Conservation (phyloP, 2,113 vertebrate genomes). For the Ramphastos sulfuratus region DNA sequence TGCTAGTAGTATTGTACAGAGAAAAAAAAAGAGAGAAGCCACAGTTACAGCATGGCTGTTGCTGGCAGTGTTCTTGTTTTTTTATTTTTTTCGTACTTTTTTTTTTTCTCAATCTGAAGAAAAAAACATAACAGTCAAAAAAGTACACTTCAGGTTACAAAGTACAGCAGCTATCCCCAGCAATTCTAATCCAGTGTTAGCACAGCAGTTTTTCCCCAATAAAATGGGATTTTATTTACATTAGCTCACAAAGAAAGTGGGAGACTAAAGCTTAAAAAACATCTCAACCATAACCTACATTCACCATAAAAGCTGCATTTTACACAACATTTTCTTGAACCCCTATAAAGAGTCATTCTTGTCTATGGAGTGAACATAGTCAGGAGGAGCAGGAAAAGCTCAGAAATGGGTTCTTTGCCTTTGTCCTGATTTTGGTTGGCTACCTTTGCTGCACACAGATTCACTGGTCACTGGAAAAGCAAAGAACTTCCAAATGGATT, state of each 20-base stretch:
- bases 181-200: slow-evolving; percentile 81
- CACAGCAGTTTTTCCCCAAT: slow-evolving; percentile 74
- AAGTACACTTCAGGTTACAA: slow-evolving; percentile 88
- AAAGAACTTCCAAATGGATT: neutral
- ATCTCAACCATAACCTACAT: slow-evolving; percentile 74
- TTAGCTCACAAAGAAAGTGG: slow-evolving; percentile 73
- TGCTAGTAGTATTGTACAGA: slow-evolving; percentile 88
- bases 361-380: neutral
- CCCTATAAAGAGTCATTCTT: slow-evolving; percentile 42
- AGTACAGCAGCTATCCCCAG: slow-evolving; percentile 84
- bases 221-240: slow-evolving; percentile 79
- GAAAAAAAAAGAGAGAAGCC: slow-evolving; percentile 81
- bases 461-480: neutral
- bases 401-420: neutral
- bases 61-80: slow-evolving; percentile 79
- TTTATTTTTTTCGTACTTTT: slow-evolving; percentile 66
- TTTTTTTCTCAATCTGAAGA: slow-evolving; percentile 72
- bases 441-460: neutral
- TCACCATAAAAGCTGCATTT: slow-evolving; percentile 79
- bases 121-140: slow-evolving; percentile 79
- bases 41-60: slow-evolving; percentile 81
- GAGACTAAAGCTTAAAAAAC: slow-evolving; percentile 72
- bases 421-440: neutral
- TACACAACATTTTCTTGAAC: slow-evolving; percentile 83
- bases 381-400: neutral